Evolutionary conservation across 2,113 vertebrate genomes (phyloP).

Genomic region (Pleuronectes platessa): DNA sequence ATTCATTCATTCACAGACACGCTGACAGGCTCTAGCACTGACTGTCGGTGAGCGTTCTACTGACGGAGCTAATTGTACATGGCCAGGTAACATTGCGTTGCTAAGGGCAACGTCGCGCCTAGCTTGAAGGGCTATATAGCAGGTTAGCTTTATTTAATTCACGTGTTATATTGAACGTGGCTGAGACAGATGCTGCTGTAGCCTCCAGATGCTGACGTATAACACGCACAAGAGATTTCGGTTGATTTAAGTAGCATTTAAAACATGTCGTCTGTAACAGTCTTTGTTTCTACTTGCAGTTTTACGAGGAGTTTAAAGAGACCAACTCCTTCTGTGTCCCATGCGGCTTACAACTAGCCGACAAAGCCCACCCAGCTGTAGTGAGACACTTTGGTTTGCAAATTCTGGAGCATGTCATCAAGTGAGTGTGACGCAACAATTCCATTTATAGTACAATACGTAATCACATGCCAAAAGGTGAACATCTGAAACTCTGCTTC

Average conservation of each 20-base stretch:
- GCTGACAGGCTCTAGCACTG: too few species aligned
- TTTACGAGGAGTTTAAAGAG: slow-evolving; percentile 98
- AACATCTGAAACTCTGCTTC: neutral
- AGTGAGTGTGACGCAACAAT: slow-evolving; percentile 83
- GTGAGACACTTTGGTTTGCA: slow-evolving; percentile 98
- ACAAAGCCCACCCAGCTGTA: slow-evolving; percentile 90
- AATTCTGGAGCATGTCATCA: slow-evolving; percentile 96
- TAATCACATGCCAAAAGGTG: neutral
- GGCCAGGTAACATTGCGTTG: neutral
- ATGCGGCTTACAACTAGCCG: slow-evolving; percentile 92
- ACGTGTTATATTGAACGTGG: slow-evolving; percentile 1
- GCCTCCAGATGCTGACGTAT: neutral
- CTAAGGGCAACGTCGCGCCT: neutral
- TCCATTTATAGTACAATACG: neutral
- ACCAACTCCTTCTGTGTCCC: slow-evolving; percentile 92
- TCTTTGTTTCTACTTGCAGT: slow-evolving; percentile 76
- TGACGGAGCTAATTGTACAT: neutral
- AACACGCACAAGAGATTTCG: neutral
- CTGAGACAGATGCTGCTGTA: neutral
- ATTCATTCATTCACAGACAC: slow-evolving; percentile 38
- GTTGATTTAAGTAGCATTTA: neutral
- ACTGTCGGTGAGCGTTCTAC: too few species aligned
- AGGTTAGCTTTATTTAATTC: slow-evolving; percentile 20
- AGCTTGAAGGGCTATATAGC: neutral
- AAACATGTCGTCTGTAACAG: neutral